Evolutionary conservation across 2,113 vertebrate genomes (phyloP).

Genomic region (Hypomesus transpacificus): DNA sequence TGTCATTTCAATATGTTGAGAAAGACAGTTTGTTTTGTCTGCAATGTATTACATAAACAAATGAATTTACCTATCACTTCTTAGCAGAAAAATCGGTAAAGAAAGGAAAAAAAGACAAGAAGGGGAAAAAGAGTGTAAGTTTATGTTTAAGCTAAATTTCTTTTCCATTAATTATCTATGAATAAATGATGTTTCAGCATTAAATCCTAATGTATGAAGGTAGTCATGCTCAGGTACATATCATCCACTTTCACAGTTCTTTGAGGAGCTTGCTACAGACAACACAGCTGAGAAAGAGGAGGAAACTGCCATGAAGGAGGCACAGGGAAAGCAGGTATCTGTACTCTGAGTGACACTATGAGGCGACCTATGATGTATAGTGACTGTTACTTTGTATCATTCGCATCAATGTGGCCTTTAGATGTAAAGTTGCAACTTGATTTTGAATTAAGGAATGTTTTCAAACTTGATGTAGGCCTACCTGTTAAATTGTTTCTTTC

Average conservation of each 20-base stretch:
- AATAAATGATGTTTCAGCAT: too few species aligned
- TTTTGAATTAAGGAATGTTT: not conserved
- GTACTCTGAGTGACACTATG: not conserved
- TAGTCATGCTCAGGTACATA: not conserved
- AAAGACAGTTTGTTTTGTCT: not conserved
- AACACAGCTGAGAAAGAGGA: constrained; percentile 71
- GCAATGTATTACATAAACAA: not conserved
- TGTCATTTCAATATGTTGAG: not conserved
- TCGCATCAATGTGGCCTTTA: too few species aligned
- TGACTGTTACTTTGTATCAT: too few species aligned
- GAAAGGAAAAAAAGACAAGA: constrained; percentile 87
- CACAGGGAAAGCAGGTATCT: constrained; percentile 74
- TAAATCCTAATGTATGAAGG: too few species aligned
- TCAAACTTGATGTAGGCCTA: not conserved
- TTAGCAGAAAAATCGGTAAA: constrained; percentile 77
- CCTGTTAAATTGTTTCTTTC: not conserved
- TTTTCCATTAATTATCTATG: too few species aligned
- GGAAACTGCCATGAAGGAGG: constrained; percentile 64
- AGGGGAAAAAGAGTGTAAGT: constrained; percentile 86
- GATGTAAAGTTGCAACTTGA: not conserved
- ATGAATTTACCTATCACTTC: not conserved
- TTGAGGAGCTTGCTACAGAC: constrained; percentile 83
- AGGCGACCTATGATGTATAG: not conserved
- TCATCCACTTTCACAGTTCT: constrained; percentile 72
- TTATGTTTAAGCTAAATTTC: too few species aligned